phyloP scores from a whole-genome alignment of 1,140 invertebrate species.

The Hestina assimilis region DNA sequence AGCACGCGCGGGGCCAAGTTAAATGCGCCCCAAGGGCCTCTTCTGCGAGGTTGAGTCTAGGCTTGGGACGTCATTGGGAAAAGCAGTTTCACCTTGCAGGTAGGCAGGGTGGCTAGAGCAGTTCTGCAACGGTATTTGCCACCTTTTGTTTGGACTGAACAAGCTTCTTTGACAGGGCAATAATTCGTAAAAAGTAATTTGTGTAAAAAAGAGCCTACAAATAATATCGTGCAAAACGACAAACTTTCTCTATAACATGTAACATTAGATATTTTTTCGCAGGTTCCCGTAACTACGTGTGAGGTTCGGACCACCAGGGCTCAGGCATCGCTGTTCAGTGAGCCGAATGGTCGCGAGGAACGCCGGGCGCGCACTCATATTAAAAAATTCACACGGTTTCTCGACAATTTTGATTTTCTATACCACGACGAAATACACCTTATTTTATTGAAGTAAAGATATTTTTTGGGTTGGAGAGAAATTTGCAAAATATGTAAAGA shows the following conservation, averaged over 20 bases:
- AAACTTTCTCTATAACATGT: neutral
- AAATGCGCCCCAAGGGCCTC: no score
- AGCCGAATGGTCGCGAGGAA: conserved; percentile 44
- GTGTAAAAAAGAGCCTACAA: no score
- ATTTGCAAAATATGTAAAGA: conserved; percentile 1
- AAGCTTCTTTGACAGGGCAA: no score
- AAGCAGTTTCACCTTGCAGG: no score
- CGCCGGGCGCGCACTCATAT: conserved; percentile 33
- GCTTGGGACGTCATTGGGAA: no score
- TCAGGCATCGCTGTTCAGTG: conserved; percentile 60
- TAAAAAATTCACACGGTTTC: conserved; percentile 36
- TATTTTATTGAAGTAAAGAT: neutral
- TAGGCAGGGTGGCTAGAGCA: no score
- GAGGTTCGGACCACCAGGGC: conserved; percentile 51
- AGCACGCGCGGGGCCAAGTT: no score
- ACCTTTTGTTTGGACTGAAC: no score
- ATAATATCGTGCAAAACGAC: no score
- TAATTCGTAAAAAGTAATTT: no score
- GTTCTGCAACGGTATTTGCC: no score
- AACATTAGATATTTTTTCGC: conserved; percentile 17
- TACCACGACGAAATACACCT: neutral
- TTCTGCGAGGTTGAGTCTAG: no score
- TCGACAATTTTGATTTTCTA: conserved; percentile 2
- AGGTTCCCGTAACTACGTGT: conserved; percentile 42
- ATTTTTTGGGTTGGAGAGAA: neutral